Evolutionary conservation across 2,888 invertebrate species (phyloP).

Genomic region (Muschampia plurimacula): DNA sequence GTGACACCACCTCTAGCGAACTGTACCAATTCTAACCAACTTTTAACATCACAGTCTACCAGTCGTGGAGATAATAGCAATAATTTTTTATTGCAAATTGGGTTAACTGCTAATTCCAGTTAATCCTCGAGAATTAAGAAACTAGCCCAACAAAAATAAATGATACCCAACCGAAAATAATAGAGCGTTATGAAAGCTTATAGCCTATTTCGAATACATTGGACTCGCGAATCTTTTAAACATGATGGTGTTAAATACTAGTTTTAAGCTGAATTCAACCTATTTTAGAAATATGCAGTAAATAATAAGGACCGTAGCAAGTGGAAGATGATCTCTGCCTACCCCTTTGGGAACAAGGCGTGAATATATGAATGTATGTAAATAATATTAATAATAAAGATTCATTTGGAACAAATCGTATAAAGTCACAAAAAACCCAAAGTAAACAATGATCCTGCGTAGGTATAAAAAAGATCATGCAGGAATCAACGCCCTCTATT

Average conservation of each 20-base stretch:
- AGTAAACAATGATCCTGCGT: too few species aligned
- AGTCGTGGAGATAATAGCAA: background rate
- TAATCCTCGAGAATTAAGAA: constrained; percentile 24
- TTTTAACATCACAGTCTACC: background rate
- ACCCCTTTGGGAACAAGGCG: too few species aligned
- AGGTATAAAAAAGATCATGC: too few species aligned
- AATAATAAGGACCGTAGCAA: too few species aligned
- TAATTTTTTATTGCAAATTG: constrained; percentile 24
- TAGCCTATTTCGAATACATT: constrained; percentile 25
- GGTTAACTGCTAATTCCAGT: constrained; percentile 22
- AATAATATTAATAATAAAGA: too few species aligned
- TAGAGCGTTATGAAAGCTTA: constrained; percentile 34
- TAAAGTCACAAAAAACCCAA: too few species aligned
- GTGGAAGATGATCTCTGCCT: too few species aligned
- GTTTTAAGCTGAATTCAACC: background rate
- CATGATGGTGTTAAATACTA: background rate
- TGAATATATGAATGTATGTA: too few species aligned
- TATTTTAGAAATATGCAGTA: too few species aligned
- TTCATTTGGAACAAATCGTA: too few species aligned
- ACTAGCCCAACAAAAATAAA: constrained; percentile 3
- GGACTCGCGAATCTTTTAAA: background rate
- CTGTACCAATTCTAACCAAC: background rate
- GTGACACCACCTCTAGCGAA: too few species aligned
- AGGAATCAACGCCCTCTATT: too few species aligned
- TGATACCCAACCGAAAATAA: constrained; percentile 30